Base-by-base conservation (phyloP, 2,888 invertebrate species). In the Nineta flava region DNA sequence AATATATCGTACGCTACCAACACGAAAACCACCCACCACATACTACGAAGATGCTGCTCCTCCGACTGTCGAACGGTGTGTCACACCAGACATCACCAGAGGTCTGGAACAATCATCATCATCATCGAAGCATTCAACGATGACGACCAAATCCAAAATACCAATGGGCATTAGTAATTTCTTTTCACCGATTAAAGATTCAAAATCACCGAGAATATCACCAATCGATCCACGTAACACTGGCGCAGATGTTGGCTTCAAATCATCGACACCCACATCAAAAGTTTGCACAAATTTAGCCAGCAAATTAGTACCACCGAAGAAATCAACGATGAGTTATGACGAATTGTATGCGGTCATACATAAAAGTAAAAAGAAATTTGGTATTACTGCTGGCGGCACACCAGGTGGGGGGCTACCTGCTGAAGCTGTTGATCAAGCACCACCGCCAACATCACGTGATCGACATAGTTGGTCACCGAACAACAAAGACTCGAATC, bases 311-410 rank as follows among this genome's bases (percentile, higher is more conserved):
- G 58, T 80, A 9, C 81, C 81, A 2, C 81, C 82, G 0, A 78
- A 79, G 17, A 81, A 79, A 63, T 80, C 81, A 2, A 78, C 79
- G 0, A 82, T 85, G 80, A 80, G 80, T n/a, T 82, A 83, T 56
- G 84, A 85, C 60, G 83, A 85, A 62, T 66, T 85, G 2, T 84
- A 82, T 59, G 81, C 83, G 2, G 81, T 81, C 13, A 83, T 85
- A 54, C 83, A 85, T 61, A 83, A 83, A 63, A 82, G 81, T 56
- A 84, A 83, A 61, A 81, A 80, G 65, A 77, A 78, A 61, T 69
- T 83, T 49, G 83, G 82, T 56, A 82, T 83, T 47, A 76, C 72
- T 13, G 65, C 71, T 1, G 75, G 73, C 52, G 64, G 71, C 50
- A 73, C 75, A 3, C 70, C 71, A 32, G 69, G 70, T n/a, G n/a